phyloP scores from a whole-genome alignment of 2,888 invertebrate genomes.

The Epirrita christyi region DNA sequence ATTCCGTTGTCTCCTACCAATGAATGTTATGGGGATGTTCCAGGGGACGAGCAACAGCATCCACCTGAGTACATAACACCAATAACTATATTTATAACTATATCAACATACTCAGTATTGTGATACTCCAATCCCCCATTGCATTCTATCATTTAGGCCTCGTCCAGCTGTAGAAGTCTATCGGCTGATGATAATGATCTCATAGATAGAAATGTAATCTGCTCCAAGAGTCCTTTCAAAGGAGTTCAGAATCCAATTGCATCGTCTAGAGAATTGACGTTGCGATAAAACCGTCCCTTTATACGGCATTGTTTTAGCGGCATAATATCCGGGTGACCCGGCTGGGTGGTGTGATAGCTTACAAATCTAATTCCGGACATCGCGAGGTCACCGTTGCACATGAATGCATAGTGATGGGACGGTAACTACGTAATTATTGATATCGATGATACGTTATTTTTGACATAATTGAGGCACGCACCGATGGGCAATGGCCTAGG shows the following conservation, averaged over 20 bases:
- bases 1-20: too few relatives aligned
- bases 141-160: too few relatives aligned
- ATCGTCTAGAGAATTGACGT: constrained; percentile 2
- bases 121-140: too few relatives aligned
- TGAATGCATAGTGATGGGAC: constrained; percentile 36
- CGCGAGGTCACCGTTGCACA: constrained; percentile 58
- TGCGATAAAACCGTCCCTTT: constrained; percentile 14
- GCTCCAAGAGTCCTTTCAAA: constrained; percentile 4
- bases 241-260: constrained; percentile 19
- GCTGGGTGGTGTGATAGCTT: constrained; percentile 61
- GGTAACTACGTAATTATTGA: constrained; percentile 5
- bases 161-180: too few relatives aligned
- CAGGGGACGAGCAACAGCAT: too few relatives aligned
- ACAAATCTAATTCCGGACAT: constrained; percentile 68
- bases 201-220: constrained; percentile 1
- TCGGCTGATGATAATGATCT: too few relatives aligned
- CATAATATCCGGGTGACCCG: constrained; percentile 51
- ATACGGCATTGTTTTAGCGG: constrained; percentile 36
- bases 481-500: too few relatives aligned
- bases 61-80: too few relatives aligned
- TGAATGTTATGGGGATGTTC: too few relatives aligned
- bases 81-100: too few relatives aligned
- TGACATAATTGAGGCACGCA: too few relatives aligned
- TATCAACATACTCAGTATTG: too few relatives aligned
- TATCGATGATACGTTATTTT: constrained; percentile 4